These are phyloP conservation scores for Musca domestica DNA, from an alignment of 1,140 invertebrate genomes.

Conservation along the genomic window DNA sequence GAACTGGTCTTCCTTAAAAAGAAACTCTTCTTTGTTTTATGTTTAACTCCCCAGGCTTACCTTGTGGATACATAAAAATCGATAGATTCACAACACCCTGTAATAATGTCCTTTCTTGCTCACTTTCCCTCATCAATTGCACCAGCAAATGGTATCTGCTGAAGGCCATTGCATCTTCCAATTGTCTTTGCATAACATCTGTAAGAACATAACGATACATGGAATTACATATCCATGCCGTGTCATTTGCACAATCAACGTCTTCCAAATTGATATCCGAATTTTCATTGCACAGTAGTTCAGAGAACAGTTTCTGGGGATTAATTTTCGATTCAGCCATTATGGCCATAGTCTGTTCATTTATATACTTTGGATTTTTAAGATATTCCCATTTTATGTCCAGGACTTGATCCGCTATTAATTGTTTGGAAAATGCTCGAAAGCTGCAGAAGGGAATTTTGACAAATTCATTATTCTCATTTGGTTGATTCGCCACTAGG, in stretches of 20 bases:
- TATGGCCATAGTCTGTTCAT: constrained; percentile 33
- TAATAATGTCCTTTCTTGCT: not conserved
- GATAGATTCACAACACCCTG: constrained; percentile 12
- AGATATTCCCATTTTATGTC: constrained; percentile 41
- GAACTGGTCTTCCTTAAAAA: too few species aligned
- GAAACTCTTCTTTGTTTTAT: too few species aligned
- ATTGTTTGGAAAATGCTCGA: constrained; percentile 29
- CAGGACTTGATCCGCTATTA: constrained; percentile 36
- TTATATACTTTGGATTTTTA: constrained; percentile 22
- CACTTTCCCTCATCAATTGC: not conserved
- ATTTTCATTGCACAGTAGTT: constrained; percentile 31
- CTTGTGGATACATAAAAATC: constrained; percentile 23
- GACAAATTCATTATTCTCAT: not conserved
- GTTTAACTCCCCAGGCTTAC: too few species aligned
- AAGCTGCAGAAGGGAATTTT: constrained; percentile 35
- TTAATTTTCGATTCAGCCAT: constrained; percentile 23
- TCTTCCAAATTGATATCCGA: constrained; percentile 24
- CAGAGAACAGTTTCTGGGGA: constrained; percentile 30
- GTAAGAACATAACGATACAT: constrained; percentile 41
- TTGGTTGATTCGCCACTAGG: constrained; percentile 26
- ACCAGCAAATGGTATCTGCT: constrained; percentile 12
- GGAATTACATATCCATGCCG: constrained; percentile 41
- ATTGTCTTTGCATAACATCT: constrained; percentile 30
- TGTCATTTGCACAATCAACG: constrained; percentile 31
- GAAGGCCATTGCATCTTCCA: constrained; percentile 29